phyloP scores from a whole-genome alignment of 2,113 vertebrate species.

The Chionomys nivalis region DNA sequence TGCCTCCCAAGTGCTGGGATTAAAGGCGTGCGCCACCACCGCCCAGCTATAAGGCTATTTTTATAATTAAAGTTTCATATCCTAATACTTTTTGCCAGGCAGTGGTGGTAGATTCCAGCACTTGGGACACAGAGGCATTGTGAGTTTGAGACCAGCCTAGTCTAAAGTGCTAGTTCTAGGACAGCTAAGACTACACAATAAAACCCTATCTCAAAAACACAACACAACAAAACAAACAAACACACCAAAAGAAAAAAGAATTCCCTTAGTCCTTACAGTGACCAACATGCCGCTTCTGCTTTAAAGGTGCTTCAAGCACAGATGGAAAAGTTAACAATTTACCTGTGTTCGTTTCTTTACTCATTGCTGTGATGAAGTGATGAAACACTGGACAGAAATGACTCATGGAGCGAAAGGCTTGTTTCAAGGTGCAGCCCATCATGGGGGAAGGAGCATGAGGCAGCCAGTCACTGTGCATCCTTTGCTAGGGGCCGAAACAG shows the following conservation, averaged over 20 bases:
- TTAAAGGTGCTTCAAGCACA: not conserved
- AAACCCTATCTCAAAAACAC: not conserved
- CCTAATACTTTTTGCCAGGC: not conserved
- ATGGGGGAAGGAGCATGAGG: fast-evolving
- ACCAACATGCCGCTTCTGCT: not conserved
- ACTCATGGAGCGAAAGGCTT: not conserved
- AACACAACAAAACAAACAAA: not conserved
- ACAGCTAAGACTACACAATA: not conserved
- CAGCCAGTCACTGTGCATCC: too few species aligned
- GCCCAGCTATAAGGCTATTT: not conserved
- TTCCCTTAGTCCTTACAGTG: not conserved
- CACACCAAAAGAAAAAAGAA: not conserved
- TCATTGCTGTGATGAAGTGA: not conserved
- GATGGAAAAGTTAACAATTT: not conserved
- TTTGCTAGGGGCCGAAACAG: not conserved
- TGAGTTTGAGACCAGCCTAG: not conserved
- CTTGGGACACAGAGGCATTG: not conserved
- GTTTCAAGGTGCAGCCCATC: not conserved
- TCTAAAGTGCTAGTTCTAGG: not conserved
- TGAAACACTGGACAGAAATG: not conserved
- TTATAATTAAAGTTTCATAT: not conserved
- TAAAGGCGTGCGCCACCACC: too few species aligned
- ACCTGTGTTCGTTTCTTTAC: not conserved
- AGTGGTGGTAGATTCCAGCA: not conserved
- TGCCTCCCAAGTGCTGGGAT: too few species aligned